Percentiles rank a stretch among this genome's conserved stretches.
These are phyloP conservation scores for Andricus quercusramuli DNA, from an alignment of 2,888 invertebrate species.

Conservation along the genomic window DNA sequence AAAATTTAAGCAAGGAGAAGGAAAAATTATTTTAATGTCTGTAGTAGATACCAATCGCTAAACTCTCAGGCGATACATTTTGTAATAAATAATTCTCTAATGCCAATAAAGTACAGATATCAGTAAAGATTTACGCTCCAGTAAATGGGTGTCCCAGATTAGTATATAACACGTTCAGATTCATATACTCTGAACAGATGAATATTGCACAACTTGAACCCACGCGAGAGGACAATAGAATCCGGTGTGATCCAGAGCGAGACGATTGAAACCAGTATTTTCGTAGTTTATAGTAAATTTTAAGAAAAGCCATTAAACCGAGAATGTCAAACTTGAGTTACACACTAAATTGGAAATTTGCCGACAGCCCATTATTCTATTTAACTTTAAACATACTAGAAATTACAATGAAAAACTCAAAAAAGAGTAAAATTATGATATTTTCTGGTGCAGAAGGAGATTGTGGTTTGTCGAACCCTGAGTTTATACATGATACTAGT, in stretches of 20 bases:
- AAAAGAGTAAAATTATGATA: background rate
- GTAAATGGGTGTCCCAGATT: conserved; percentile 30
- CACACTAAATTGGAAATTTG: background rate
- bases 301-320: conserved; percentile 9
- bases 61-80: background rate
- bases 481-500: background rate
- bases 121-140: conserved; percentile 26
- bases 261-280: conserved; percentile 56
- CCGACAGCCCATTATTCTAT: background rate
- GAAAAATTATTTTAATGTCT: background rate
- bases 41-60: background rate
- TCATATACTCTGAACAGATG: conserved; percentile 40
- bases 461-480: background rate
- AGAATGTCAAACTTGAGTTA: background rate
- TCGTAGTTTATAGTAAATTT: conserved; percentile 26
- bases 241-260: conserved; percentile 68
- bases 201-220: conserved; percentile 59
- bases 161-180: conserved; percentile 28
- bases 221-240: conserved; percentile 64
- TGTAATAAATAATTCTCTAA: conserved; percentile 11
- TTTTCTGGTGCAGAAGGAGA: background rate
- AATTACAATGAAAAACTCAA: background rate
- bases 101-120: conserved; percentile 1
- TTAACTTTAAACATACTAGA: background rate
- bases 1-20: background rate